A percentile compares a stretch with the other conserved stretches of the same genome.
phyloP scores from a whole-genome alignment of 2,888 invertebrate genomes.

The Aleiodes testaceus region DNA sequence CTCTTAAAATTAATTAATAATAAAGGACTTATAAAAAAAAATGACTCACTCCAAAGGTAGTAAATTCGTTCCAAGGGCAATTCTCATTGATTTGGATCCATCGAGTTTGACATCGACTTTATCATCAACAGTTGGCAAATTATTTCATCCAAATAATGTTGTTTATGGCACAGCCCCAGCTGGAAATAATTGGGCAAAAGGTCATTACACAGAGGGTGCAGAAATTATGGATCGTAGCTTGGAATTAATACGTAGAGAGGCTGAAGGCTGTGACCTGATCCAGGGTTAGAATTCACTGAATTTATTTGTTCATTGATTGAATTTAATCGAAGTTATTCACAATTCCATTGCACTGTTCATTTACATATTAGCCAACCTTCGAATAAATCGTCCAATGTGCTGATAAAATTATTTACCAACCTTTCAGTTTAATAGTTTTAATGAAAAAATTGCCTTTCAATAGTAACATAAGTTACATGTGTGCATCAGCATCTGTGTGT shows the following conservation, averaged over 20 bases:
- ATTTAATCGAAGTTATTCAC: too few relatives aligned
- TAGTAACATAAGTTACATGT: not conserved
- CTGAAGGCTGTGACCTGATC: slow-evolving; percentile 91
- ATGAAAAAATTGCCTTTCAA: not conserved
- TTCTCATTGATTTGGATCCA: slow-evolving; percentile 79
- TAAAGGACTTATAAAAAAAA: not conserved
- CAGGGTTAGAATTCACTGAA: slow-evolving; percentile 72
- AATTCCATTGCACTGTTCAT: too few relatives aligned
- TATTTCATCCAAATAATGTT: slow-evolving; percentile 78
- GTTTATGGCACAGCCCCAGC: slow-evolving; percentile 73
- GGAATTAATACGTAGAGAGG: slow-evolving; percentile 86
- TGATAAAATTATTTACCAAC: slow-evolving; percentile 12
- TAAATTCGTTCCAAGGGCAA: slow-evolving; percentile 78
- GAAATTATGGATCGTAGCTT: slow-evolving; percentile 87
- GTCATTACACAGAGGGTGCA: slow-evolving; percentile 94
- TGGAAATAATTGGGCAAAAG: slow-evolving; percentile 76
- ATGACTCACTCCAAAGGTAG: slow-evolving; percentile 67
- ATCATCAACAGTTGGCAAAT: slow-evolving; percentile 76
- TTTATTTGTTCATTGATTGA: not conserved
- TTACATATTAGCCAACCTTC: too few relatives aligned
- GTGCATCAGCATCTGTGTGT: not conserved
- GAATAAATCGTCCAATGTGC: too few relatives aligned
- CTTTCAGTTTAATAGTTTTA: not conserved
- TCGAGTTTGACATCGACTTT: slow-evolving; percentile 78
- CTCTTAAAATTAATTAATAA: not conserved